Base-by-base conservation (phyloP, 2,113 vertebrate genomes). In the Chloropsis hardwickii region DNA sequence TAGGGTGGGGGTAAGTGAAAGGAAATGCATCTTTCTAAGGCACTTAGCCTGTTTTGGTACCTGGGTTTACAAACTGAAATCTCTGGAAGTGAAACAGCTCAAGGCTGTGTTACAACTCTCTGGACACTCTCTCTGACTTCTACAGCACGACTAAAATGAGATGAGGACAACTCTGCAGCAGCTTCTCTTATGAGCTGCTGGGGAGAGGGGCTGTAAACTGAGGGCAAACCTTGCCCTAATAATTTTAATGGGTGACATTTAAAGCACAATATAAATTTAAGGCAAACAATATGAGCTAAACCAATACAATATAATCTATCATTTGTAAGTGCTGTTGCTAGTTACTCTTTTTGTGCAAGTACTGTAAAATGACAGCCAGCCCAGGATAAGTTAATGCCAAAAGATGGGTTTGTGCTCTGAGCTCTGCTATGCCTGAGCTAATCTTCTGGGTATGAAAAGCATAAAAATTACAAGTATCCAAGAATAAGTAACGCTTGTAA, bases 301-400 rank as follows among this genome's bases (percentile, higher is more conserved):
- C 83, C 77, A 94, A 95, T 91, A 89, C 93, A 95, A 74, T 91
- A 95, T 89, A 94, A 81, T 89, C 77, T 87, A 50, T 92, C 91
- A 85, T 89, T 96, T 95, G 77, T 81, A 94, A 92, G 92, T 72
- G 94, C 84, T 95, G 69, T 84, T 97, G 89, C 84, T 96, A 94
- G 83, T 92, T 91, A 94, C 94, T 97, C 88, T 95, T 96, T 91
- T 86, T 96, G 94, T 96, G 91, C 94, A 96, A 78, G 65, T 95
- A 79, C 95, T 96, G 96, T 97, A 96, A 97, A 97, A 97, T 92
- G 86, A 96, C 89, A 96, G 92, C 91, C 95, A 97, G 95, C 89
- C 96, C 89, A 92, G 95, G 77, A 86, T 92, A 94, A 89, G 86
- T 89, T 96, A 97, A 96, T 94, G 96, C 95, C 96, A 97, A 95